Conservation (phyloP, 2,797 vertebrate species). For the Hypotaenidia okinawae region DNA sequence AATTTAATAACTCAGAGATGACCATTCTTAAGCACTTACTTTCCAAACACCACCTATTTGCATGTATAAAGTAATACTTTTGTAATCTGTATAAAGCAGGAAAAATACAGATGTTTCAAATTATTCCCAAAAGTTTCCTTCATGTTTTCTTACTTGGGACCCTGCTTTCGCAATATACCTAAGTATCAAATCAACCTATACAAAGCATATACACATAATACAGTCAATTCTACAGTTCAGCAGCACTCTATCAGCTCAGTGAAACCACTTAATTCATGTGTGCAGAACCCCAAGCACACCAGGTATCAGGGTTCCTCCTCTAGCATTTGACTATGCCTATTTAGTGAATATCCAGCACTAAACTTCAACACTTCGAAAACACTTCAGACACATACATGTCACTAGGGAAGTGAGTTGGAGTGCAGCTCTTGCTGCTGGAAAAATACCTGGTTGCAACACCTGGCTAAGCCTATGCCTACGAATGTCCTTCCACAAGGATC, state of each 20-base stretch:
- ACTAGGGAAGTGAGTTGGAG: neutral
- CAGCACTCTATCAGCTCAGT: neutral
- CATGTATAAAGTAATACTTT: neutral
- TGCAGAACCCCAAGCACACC: neutral
- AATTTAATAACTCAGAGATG: neutral
- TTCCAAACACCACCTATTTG: neutral
- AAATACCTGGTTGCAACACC: neutral
- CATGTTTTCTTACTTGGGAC: neutral
- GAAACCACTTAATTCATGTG: neutral
- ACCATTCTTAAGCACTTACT: neutral
- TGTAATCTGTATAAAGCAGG: neutral
- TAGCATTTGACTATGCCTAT: neutral
- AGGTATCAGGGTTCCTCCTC: neutral
- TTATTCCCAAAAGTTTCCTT: neutral
- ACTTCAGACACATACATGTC: accelerated
- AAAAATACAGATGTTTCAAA: neutral
- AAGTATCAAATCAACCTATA: neutral
- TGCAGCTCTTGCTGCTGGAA: neutral
- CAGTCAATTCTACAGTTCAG: neutral
- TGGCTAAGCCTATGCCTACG: neutral
- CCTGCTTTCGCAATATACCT: neutral
- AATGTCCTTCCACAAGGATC: neutral
- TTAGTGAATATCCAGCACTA: accelerated
- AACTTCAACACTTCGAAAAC: neutral
- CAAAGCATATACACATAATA: neutral